phyloP scores from a whole-genome alignment of 2,888 invertebrate species.

The Dione vanillae region DNA sequence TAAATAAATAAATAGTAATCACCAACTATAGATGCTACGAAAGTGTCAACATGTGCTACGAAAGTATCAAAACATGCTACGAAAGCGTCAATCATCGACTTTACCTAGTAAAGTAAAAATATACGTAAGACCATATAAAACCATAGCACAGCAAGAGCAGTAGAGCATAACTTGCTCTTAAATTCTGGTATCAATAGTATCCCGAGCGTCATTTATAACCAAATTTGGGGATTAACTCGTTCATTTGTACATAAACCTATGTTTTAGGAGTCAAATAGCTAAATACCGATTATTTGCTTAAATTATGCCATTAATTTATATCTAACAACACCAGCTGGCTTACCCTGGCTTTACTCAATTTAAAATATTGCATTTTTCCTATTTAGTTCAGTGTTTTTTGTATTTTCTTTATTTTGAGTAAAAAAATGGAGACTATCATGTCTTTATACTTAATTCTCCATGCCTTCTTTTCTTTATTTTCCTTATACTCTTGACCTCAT shows the following conservation, averaged over 20 bases:
- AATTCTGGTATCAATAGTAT: background rate
- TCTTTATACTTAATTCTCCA: background rate
- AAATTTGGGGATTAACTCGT: slow-evolving; percentile 2
- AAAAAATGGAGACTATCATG: too few species aligned
- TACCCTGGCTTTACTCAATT: background rate
- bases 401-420: too few species aligned
- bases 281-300: background rate
- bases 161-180: background rate
- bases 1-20: too few species aligned
- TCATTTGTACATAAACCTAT: slow-evolving; percentile 4
- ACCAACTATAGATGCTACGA: too few species aligned
- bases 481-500: background rate
- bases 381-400: background rate
- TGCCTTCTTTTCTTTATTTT: too few species aligned
- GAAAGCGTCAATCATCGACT: background rate
- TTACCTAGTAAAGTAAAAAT: background rate
- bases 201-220: background rate
- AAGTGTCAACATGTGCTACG: too few species aligned
- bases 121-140: background rate
- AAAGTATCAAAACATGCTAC: too few species aligned
- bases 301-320: background rate
- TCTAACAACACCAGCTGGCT: background rate
- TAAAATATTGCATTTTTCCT: too few species aligned
- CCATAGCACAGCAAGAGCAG: too few species aligned
- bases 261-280: background rate